phyloP scores from a whole-genome alignment of 1,140 invertebrate species.

The Acromyrmex echinatior region DNA sequence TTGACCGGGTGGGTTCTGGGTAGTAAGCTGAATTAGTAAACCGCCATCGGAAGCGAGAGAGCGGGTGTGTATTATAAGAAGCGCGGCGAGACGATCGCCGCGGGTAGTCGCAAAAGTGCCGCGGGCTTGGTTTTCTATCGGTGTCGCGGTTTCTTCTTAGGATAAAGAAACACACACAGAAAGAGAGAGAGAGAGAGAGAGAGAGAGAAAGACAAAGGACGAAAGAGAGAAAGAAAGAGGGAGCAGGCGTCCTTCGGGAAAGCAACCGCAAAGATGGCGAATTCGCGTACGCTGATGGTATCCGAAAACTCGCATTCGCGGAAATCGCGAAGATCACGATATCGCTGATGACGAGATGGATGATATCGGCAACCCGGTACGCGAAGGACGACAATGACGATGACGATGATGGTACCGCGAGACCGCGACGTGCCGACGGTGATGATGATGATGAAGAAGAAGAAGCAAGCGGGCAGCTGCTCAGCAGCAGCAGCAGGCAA shows the following conservation, averaged over 20 bases:
- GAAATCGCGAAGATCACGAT: background rate
- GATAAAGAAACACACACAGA: background rate
- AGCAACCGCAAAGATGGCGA: conserved; percentile 4
- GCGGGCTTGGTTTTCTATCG: conserved; percentile 63
- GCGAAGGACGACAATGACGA: conserved; percentile 40
- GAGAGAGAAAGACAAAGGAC: background rate
- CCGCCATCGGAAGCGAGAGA: conserved; percentile 73
- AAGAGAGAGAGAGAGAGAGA: background rate
- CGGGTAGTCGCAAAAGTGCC: conserved; percentile 74
- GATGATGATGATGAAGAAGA: conserved; percentile 36
- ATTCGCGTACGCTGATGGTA: background rate
- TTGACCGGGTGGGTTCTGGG: conserved; percentile 76
- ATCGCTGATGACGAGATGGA: background rate
- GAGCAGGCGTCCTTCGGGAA: background rate
- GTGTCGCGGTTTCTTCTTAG: conserved; percentile 33
- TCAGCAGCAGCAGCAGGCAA: conserved; percentile 72
- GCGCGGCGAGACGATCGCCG: conserved; percentile 72
- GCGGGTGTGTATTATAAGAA: conserved; percentile 73
- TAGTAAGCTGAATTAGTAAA: conserved; percentile 71
- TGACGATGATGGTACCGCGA: conserved; percentile 18
- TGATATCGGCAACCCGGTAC: background rate
- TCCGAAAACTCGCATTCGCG: background rate
- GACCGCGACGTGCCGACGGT: conserved; percentile 21
- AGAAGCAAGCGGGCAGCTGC: conserved; percentile 60
- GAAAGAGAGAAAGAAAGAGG: background rate